Conservation (phyloP, 2,797 vertebrate genomes). For the Danio kyathit region DNA sequence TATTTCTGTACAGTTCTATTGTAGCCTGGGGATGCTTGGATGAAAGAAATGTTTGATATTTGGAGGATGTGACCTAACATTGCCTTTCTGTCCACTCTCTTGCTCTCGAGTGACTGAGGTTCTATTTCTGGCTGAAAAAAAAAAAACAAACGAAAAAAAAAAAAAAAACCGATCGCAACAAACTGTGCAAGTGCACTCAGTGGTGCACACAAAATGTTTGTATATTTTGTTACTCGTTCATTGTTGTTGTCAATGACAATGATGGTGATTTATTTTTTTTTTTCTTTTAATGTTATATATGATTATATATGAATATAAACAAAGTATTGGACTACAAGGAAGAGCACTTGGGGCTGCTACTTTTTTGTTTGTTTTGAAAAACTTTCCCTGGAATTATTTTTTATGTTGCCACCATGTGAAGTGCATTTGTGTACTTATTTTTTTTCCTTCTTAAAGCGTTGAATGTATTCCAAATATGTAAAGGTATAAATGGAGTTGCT, state of each 20-base stretch:
- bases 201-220: constrained; percentile 81
- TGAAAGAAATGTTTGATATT: constrained; percentile 70
- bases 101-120: constrained; percentile 84
- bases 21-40: constrained; percentile 75
- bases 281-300: constrained; percentile 75
- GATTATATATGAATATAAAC: constrained; percentile 81
- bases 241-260: constrained; percentile 83
- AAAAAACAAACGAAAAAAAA: constrained; percentile 20
- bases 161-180: constrained; percentile 74
- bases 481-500: constrained; percentile 75
- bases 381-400: constrained; percentile 66
- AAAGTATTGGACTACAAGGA: constrained; percentile 86
- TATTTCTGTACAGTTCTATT: constrained; percentile 75
- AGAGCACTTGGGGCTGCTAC: constrained; percentile 88
- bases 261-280: constrained; percentile 73
- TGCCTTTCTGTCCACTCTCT: constrained; percentile 84
- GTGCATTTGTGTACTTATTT: constrained; percentile 74
- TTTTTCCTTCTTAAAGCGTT: constrained; percentile 80
- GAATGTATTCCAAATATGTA: constrained; percentile 87
- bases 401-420: constrained; percentile 84
- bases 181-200: constrained; percentile 81
- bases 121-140: constrained; percentile 71
- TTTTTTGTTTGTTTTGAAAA: constrained; percentile 75
- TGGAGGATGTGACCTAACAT: constrained; percentile 78
- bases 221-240: constrained; percentile 85